These are phyloP conservation scores for Andricus curvator DNA, from an alignment of 2,888 invertebrate species.

Conservation along the genomic window DNA sequence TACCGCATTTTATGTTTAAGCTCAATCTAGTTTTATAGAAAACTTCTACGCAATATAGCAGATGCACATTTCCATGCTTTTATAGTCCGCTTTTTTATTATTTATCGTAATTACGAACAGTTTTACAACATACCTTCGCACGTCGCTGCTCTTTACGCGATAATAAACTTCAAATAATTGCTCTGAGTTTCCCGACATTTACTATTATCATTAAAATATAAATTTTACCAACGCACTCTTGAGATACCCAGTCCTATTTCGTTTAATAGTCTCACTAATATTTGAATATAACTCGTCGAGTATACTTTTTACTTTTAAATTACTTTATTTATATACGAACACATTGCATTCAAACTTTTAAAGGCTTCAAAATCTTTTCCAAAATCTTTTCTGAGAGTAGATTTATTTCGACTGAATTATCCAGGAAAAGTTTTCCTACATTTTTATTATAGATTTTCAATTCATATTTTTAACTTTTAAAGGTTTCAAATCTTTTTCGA, in stretches of 20 bases:
- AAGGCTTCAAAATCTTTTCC: background rate
- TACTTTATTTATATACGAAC: background rate
- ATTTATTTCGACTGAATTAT: no score
- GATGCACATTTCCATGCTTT: conserved; percentile 7
- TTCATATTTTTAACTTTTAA: background rate
- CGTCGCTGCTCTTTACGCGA: conserved; percentile 24
- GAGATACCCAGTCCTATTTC: background rate
- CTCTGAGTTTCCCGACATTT: conserved; percentile 16
- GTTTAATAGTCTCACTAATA: background rate
- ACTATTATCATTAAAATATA: conserved; percentile 10
- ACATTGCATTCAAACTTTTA: background rate
- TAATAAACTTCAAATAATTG: conserved; percentile 33
- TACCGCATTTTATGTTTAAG: conserved; percentile 10
- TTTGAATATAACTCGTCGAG: background rate
- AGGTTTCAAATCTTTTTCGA: background rate
- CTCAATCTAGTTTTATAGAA: conserved; percentile 2
- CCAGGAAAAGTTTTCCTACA: no score
- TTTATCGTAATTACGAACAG: conserved; percentile 17
- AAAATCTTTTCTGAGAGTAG: background rate
- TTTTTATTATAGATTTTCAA: no score
- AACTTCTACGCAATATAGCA: conserved; percentile 9
- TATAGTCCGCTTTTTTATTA: conserved; percentile 21
- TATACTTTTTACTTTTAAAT: background rate
- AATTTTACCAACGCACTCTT: background rate
- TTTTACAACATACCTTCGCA: conserved; percentile 26